These are phyloP conservation scores for Phyllostomus discolor DNA, from an alignment of 2,113 vertebrate species.

Conservation along the genomic window DNA sequence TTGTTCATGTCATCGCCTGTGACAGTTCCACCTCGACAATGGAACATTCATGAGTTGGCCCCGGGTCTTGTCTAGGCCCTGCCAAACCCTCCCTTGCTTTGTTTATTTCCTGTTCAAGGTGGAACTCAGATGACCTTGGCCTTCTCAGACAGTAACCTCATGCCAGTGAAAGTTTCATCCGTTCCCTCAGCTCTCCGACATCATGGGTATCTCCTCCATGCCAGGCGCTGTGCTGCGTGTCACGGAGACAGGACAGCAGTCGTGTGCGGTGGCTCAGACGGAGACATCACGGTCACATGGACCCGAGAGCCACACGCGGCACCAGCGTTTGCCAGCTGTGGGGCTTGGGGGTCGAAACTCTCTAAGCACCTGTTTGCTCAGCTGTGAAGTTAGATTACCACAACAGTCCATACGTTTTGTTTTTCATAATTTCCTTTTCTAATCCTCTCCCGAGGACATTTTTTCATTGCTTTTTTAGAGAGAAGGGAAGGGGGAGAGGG, in stretches of 20 bases:
- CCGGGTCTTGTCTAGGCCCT: not conserved
- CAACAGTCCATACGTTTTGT: not conserved
- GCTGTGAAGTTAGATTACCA: not conserved
- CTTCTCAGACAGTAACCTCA: not conserved
- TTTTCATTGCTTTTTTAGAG: too few species aligned
- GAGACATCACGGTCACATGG: accelerated
- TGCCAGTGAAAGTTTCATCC: not conserved
- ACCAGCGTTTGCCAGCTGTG: accelerated
- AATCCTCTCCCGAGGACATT: too few species aligned
- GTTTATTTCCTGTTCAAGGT: constrained; percentile 27
- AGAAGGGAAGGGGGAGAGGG: too few species aligned
- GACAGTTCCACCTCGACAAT: not conserved
- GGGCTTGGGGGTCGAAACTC: not conserved
- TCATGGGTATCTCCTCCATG: accelerated
- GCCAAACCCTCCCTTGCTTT: not conserved
- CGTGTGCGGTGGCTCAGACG: accelerated
- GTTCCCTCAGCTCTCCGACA: accelerated
- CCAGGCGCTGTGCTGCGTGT: accelerated
- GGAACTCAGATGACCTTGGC: not conserved
- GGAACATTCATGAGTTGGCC: not conserved
- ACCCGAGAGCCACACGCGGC: accelerated
- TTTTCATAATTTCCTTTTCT: not conserved
- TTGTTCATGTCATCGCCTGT: accelerated
- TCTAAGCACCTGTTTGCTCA: not conserved
- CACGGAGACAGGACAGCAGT: not conserved